phyloP scores from a whole-genome alignment of 2,888 invertebrate species.

The Norana najaformis region DNA sequence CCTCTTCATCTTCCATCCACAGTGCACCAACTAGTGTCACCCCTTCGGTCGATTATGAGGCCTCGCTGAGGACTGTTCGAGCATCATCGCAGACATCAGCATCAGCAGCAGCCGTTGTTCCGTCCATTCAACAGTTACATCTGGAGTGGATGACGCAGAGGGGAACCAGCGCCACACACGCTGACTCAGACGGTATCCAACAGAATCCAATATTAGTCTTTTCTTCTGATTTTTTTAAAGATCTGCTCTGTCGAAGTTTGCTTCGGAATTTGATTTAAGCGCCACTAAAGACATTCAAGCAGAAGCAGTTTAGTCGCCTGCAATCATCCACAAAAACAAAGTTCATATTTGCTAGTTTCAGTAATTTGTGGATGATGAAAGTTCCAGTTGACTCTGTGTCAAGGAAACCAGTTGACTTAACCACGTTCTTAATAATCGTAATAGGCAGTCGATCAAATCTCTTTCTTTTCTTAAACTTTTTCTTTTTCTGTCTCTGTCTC shows the following conservation, averaged over 20 bases:
- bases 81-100: background rate
- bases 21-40: background rate
- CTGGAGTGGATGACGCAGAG: background rate
- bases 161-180: background rate
- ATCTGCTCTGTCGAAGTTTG: background rate
- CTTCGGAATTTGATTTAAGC: background rate
- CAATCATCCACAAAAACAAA: too few relatives aligned
- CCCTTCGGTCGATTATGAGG: background rate
- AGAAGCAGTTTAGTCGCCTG: too few relatives aligned
- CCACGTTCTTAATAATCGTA: background rate
- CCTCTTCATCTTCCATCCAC: background rate
- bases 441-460: background rate
- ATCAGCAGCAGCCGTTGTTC: background rate
- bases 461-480: background rate
- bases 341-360: background rate
- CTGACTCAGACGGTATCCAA: background rate
- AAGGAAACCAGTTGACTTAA: too few relatives aligned
- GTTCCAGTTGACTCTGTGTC: too few relatives aligned
- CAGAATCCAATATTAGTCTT: background rate
- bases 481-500: too few relatives aligned
- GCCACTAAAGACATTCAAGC: too few relatives aligned
- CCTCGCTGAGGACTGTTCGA: background rate
- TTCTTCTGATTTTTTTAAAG: background rate
- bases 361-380: background rate
- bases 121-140: background rate